These are phyloP conservation scores for Acronicta aceris DNA, from an alignment of 2,888 invertebrate species.

Conservation along the genomic window DNA sequence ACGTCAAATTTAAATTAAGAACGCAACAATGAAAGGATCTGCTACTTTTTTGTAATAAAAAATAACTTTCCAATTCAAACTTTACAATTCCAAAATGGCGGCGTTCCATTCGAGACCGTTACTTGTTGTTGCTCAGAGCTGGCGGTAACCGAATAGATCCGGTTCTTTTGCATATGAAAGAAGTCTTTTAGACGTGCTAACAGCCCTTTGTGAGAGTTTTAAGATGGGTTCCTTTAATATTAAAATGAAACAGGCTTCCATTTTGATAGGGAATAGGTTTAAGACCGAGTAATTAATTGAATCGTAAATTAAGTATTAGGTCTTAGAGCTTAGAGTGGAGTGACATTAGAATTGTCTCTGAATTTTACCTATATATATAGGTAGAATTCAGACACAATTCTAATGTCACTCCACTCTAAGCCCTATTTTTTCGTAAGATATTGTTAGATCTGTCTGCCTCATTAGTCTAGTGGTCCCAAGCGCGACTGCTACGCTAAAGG, in stretches of 20 bases:
- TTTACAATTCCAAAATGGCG: constrained; percentile 52
- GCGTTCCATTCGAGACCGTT: constrained; percentile 38
- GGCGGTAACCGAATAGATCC: constrained; percentile 54
- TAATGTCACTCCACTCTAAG: no score
- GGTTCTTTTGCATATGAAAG: constrained; percentile 61
- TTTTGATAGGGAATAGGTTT: constrained; percentile 39
- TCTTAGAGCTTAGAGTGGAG: background rate
- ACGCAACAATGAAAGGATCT: constrained; percentile 42
- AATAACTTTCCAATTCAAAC: constrained; percentile 39
- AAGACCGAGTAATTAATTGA: constrained; percentile 22
- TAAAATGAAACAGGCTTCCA: constrained; percentile 46
- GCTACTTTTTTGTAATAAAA: constrained; percentile 31
- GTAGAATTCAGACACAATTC: no score
- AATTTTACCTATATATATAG: no score
- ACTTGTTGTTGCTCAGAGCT: constrained; percentile 49
- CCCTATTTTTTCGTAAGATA: no score
- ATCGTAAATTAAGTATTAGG: constrained; percentile 10
- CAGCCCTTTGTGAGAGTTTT: constrained; percentile 46
- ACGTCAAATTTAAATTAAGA: constrained; percentile 39
- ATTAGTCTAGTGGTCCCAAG: no score
- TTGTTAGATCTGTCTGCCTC: no score
- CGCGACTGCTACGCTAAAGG: no score
- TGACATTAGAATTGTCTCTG: no score
- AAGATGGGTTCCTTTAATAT: constrained; percentile 50
- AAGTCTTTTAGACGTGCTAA: constrained; percentile 48